Percentiles rank a stretch among this genome's conserved stretches.
Conservation (phyloP, 2,797 vertebrate genomes). For the Peromyscus eremicus region DNA sequence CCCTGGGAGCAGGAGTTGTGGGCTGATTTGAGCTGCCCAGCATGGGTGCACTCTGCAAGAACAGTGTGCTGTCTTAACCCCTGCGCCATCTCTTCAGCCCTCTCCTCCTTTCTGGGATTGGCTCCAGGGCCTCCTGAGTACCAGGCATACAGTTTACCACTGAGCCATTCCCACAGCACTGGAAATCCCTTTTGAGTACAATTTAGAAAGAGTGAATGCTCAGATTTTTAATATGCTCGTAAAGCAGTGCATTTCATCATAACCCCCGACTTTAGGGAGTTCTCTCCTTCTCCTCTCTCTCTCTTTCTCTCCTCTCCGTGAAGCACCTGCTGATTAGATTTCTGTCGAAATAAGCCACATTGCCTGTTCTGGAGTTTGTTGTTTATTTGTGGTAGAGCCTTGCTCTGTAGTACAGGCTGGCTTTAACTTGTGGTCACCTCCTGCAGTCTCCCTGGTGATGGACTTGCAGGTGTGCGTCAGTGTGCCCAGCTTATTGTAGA, state of each 20-base stretch:
- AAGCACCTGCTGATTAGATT: neutral
- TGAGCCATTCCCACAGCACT: neutral
- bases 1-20: neutral
- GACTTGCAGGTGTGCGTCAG: neutral
- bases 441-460: neutral
- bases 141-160: neutral
- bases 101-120: neutral
- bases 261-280: neutral
- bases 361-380: neutral
- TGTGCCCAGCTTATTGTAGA: conserved; percentile 7
- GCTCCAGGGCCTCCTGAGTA: neutral
- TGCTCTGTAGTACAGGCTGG: neutral
- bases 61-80: neutral
- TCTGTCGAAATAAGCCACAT: conserved; percentile 10
- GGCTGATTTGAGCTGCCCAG: neutral
- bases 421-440: neutral
- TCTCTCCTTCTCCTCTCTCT: neutral
- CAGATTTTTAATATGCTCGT: neutral
- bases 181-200: neutral
- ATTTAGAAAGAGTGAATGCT: conserved; percentile 3
- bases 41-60: no score
- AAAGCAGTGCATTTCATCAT: neutral
- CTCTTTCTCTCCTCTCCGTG: neutral
- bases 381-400: neutral
- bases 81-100: neutral